These are phyloP conservation scores for Macaca nemestrina DNA, from an alignment of 2,113 vertebrate species.

Conservation along the genomic window DNA sequence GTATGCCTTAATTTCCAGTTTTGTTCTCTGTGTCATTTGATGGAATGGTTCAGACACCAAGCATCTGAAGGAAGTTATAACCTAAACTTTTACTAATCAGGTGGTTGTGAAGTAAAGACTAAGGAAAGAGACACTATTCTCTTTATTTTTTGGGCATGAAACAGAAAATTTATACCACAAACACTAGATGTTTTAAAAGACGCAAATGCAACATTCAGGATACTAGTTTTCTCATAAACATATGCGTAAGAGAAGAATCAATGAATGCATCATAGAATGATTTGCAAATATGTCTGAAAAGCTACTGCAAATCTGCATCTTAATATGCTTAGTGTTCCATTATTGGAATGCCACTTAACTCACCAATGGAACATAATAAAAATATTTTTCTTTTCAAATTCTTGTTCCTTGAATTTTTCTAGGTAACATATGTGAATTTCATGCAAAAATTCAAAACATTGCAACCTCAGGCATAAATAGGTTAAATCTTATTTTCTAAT, in stretches of 20 bases:
- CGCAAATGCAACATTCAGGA: neutral
- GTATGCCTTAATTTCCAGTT: neutral
- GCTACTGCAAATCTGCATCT: neutral
- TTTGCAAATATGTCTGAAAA: neutral
- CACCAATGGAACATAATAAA: too few relatives aligned
- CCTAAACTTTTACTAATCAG: neutral
- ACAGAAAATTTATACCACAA: neutral
- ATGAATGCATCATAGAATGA: neutral
- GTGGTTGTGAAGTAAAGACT: neutral
- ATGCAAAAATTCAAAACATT: too few relatives aligned
- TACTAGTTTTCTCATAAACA: neutral
- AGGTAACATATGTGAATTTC: too few relatives aligned
- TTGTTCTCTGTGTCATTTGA: neutral
- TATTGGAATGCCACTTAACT: too few relatives aligned
- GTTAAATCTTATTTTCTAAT: neutral
- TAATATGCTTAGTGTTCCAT: neutral
- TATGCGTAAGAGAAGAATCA: slow-evolving; percentile 56
- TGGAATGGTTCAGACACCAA: neutral
- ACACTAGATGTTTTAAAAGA: neutral
- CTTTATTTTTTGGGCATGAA: neutral
- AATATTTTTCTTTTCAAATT: too few relatives aligned
- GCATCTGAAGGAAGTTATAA: neutral
- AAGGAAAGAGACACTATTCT: slow-evolving; percentile 22
- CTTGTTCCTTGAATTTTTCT: too few relatives aligned
- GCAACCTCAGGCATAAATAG: too few relatives aligned